A percentile compares a stretch with the other conserved stretches of the same genome.
phyloP scores from a whole-genome alignment of 2,797 vertebrate genomes.

The Girardinus metallicus region DNA sequence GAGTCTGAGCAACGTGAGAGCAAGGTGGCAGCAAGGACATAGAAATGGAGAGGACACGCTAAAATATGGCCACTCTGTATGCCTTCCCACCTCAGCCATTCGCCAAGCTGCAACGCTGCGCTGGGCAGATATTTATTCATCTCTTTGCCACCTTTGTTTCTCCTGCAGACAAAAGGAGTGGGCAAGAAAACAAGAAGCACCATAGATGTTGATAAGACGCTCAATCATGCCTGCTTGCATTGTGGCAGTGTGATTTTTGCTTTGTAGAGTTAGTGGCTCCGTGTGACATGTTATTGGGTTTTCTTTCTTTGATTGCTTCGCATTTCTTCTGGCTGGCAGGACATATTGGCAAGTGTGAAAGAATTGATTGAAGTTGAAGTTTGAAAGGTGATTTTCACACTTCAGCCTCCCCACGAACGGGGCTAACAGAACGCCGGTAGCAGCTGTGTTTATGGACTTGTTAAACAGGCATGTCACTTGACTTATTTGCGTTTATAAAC shows the following conservation, averaged over 20 bases:
- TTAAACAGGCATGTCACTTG: not conserved
- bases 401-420: conserved; percentile 17
- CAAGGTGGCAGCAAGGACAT: conserved; percentile 57
- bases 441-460: not conserved
- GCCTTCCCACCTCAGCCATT: conserved; percentile 35
- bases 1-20: conserved; percentile 39
- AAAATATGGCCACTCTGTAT: conserved; percentile 26
- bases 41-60: conserved; percentile 52
- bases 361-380: conserved; percentile 25
- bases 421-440: not conserved
- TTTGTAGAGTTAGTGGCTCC: conserved; percentile 12
- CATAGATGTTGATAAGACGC: conserved; percentile 20
- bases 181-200: conserved; percentile 33
- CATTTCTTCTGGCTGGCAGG: conserved; percentile 24
- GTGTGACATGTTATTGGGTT: conserved; percentile 4
- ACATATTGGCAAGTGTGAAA: conserved; percentile 22
- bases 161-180: conserved; percentile 40
- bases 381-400: conserved; percentile 48
- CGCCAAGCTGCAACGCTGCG: conserved; percentile 28
- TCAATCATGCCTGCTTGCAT: conserved; percentile 27
- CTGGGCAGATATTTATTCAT: conserved; percentile 41
- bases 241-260: conserved; percentile 6
- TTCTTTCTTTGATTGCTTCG: conserved; percentile 23
- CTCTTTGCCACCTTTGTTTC: conserved; percentile 15
- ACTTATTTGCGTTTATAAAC: not conserved